Evolutionary conservation across 2,797 vertebrate species (phyloP).

Genomic region (Meriones psammophilus): DNA sequence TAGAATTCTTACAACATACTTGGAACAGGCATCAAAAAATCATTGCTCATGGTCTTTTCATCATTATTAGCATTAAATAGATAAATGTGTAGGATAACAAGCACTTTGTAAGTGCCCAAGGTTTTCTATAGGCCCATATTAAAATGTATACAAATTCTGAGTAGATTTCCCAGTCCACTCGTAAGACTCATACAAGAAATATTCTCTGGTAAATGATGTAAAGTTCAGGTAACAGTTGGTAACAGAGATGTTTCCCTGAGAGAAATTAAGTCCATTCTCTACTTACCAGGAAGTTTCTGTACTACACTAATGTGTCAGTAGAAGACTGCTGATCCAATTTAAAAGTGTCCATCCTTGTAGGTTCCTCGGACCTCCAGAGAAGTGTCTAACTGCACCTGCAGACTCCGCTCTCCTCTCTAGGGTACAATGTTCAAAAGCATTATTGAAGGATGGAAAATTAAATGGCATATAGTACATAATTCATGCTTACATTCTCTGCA

Average conservation of each 20-base stretch:
- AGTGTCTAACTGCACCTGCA: not conserved
- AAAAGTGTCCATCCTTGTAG: not conserved
- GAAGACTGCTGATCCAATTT: conserved; percentile 2
- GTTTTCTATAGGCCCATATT: conserved; percentile 7
- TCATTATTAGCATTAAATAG: conserved; percentile 5
- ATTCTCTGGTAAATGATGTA: not conserved
- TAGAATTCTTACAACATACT: not conserved
- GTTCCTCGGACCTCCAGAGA: not conserved
- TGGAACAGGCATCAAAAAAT: not conserved
- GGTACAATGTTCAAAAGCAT: not conserved
- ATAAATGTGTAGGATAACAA: not conserved
- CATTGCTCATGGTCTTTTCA: not conserved
- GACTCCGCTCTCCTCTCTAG: not conserved
- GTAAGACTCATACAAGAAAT: not conserved
- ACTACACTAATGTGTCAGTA: not conserved
- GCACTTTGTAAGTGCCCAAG: not conserved
- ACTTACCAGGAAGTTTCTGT: not conserved
- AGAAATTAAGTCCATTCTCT: not conserved
- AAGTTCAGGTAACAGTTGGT: conserved; percentile 2
- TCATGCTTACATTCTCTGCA: not conserved
- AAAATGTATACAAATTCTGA: conserved; percentile 17
- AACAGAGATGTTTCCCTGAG: not conserved
- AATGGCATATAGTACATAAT: not conserved
- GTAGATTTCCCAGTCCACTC: not conserved
- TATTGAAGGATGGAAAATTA: conserved; percentile 19